Percentiles rank a stretch among this genome's conserved stretches.
phyloP scores from a whole-genome alignment of 2,888 invertebrate genomes.

The Cylindroiulus punctatus region DNA sequence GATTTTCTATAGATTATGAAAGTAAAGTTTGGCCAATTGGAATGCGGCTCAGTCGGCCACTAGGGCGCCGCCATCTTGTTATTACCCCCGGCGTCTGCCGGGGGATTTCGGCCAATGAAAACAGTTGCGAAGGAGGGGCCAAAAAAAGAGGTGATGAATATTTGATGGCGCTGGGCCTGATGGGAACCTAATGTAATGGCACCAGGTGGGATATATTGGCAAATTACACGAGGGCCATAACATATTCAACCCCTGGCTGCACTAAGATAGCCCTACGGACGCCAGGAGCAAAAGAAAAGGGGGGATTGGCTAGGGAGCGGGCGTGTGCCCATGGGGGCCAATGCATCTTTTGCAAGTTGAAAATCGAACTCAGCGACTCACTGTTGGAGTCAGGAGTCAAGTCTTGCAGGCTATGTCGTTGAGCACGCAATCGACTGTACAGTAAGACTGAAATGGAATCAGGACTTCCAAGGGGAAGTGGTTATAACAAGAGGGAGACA shows the following conservation, averaged over 20 bases:
- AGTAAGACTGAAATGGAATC: background rate
- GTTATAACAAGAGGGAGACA: too few species aligned
- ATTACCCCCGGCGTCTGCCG: too few species aligned
- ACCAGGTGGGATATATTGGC: slow-evolving; percentile 1
- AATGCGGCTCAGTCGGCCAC: background rate
- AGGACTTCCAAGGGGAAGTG: background rate
- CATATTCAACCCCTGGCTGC: background rate
- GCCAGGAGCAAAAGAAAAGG: background rate
- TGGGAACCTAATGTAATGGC: slow-evolving; percentile 1
- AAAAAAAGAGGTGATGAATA: background rate
- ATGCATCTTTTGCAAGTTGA: background rate
- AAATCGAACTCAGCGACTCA: background rate
- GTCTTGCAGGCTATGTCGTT: background rate
- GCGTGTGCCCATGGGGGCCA: background rate
- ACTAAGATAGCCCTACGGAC: background rate
- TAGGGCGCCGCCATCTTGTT: slow-evolving; percentile 1
- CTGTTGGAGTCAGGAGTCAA: background rate
- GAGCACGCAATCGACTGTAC: too few species aligned
- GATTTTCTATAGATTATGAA: slow-evolving; percentile 10
- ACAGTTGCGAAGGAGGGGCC: background rate
- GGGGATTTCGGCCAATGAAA: background rate
- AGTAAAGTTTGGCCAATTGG: background rate
- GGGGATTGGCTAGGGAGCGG: background rate
- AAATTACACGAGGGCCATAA: background rate
- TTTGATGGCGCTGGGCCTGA: background rate